Conservation (phyloP, 2,888 invertebrate genomes). For the Nephrotoma flavescens region DNA sequence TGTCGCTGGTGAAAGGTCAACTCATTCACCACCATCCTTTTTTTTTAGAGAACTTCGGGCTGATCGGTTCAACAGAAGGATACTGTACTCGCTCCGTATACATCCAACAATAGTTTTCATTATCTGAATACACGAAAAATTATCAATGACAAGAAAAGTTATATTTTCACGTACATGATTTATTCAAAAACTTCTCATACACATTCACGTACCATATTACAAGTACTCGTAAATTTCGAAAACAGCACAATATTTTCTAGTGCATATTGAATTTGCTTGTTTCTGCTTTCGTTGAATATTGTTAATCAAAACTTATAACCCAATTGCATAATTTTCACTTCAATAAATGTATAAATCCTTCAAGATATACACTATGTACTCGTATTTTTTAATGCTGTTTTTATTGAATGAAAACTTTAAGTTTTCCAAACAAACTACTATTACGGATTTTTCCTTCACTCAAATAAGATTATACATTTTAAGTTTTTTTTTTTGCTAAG, state of each 20-base stretch:
- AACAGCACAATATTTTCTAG: background rate
- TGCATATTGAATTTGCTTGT: background rate
- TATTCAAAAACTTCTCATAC: background rate
- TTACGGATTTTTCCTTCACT: background rate
- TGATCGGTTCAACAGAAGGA: no score
- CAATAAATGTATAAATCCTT: background rate
- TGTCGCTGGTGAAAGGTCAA: no score
- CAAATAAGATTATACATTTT: background rate
- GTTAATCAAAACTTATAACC: background rate
- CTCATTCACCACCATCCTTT: no score
- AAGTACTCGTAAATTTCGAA: background rate
- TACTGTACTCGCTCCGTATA: no score
- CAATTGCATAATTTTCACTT: background rate
- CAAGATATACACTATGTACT: background rate
- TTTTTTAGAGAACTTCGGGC: no score
- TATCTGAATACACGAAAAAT: no score
- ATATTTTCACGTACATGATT: background rate
- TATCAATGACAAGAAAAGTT: background rate
- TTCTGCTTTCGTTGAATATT: background rate
- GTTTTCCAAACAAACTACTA: background rate
- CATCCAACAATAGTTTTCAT: no score
- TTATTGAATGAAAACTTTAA: background rate
- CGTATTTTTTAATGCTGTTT: background rate
- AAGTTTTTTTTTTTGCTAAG: background rate
- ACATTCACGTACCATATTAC: background rate